Evolutionary conservation across 2,888 invertebrate genomes (phyloP).

Genomic region (Latheticus oryzae): DNA sequence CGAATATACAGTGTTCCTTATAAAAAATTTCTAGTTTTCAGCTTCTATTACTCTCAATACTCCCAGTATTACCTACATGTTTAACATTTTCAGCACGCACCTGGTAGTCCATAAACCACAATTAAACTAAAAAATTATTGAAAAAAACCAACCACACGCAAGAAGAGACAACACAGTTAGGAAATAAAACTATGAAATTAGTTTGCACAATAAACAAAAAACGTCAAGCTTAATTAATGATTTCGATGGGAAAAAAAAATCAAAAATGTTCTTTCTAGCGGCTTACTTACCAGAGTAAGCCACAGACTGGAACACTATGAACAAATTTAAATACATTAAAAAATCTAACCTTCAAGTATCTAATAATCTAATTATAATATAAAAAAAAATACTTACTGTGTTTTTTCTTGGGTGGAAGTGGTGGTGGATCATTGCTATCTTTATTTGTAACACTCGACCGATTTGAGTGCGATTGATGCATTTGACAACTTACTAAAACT

Average conservation of each 20-base stretch:
- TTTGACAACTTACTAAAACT: conserved; percentile 63
- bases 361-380: conserved; percentile 7
- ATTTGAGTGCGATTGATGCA: conserved; percentile 62
- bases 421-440: conserved; percentile 83
- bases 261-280: conserved; percentile 54
- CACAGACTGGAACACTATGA: conserved; percentile 94
- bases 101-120: no score
- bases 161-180: no score
- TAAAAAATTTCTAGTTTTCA: no score
- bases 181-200: conserved; percentile 24
- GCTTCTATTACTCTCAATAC: no score
- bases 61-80: no score
- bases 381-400: conserved; percentile 81
- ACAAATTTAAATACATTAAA: conserved; percentile 61
- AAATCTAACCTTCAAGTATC: conserved; percentile 51
- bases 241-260: conserved; percentile 16
- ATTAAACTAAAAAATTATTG: no score
- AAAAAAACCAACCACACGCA: no score
- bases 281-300: conserved; percentile 94
- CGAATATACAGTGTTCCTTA: no score
- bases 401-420: conserved; percentile 91
- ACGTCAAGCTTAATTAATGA: conserved; percentile 17
- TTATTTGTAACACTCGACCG: conserved; percentile 54
- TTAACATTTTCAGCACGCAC: no score
- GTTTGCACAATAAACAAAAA: conserved; percentile 23